A percentile compares a stretch with the other conserved stretches of the same genome.
These are phyloP conservation scores for Eupithecia centaureata DNA, from an alignment of 2,888 invertebrate species.

Conservation along the genomic window DNA sequence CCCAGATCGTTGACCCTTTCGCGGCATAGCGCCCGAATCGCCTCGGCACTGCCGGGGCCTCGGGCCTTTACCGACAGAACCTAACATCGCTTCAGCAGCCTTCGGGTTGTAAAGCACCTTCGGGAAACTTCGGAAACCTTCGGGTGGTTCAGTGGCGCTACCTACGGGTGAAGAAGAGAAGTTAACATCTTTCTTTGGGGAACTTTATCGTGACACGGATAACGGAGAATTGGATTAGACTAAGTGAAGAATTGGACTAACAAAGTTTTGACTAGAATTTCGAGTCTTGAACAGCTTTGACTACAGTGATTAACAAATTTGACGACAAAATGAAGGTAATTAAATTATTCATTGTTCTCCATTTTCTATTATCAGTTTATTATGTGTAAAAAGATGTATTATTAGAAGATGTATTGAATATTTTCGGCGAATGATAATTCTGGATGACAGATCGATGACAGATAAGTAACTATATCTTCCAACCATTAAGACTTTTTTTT, in stretches of 20 bases:
- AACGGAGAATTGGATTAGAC: constrained; percentile 33
- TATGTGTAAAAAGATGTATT: background rate
- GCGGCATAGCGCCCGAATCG: constrained; percentile 54
- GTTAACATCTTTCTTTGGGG: constrained; percentile 22
- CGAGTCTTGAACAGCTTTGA: constrained; percentile 25
- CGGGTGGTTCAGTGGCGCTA: constrained; percentile 9
- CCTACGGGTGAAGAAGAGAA: constrained; percentile 19
- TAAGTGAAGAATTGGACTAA: constrained; percentile 30
- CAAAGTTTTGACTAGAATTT: constrained; percentile 19
- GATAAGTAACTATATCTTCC: background rate
- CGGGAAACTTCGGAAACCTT: constrained; percentile 16
- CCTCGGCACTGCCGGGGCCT: constrained; percentile 61
- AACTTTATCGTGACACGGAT: constrained; percentile 34
- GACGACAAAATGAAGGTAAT: constrained; percentile 31
- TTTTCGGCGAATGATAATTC: background rate
- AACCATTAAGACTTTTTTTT: background rate
- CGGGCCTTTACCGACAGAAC: constrained; percentile 48
- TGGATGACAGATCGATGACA: too few species aligned
- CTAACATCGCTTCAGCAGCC: constrained; percentile 5
- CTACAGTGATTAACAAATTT: constrained; percentile 23
- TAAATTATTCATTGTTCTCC: background rate
- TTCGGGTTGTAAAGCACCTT: constrained; percentile 10
- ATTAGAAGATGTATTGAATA: background rate
- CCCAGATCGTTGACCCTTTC: constrained; percentile 63
- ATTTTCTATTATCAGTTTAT: background rate